Evolutionary conservation across 2,888 invertebrate genomes (phyloP), one percentile per base, ranked within the genome.

Genomic region (Tethea ocularis): DNA sequence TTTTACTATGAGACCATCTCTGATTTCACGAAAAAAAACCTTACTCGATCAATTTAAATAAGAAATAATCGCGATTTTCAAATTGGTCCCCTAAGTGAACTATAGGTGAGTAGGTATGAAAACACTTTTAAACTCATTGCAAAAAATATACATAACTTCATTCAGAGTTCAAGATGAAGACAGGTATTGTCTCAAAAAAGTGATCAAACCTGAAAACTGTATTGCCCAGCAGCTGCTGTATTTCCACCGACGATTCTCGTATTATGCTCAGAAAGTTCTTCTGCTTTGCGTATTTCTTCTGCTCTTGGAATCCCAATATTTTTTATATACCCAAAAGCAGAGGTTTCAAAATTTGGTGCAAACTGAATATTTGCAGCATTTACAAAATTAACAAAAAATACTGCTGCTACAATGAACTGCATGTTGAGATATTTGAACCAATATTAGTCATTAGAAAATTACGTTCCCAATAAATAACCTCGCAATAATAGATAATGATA

Each of bases 181-280:
- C 13, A 24, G 13, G n/a, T 23, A 11, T 24, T 52, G 7, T 20
- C 11, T 46, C 6, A 15, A 24, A 52, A n/a, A 4, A 13, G 24
- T 33, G 11, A 15, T 17, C 17, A 56, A 26, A 87, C 87, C 80
- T 87, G 86, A 63, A 77, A 83, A 6, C 84, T 82, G 60, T 75
- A 77, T 61, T 81, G 77, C 52, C 79, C 84, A 3, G 53, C 13
- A 6, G 29, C 60, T n/a, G 86, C 78, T 0, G 77, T 72, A 1
- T 57, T 55, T 3, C 87, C 87, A 22, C 87, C 87, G 7, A 80
- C 74, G 29, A 87, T 86, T 58, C 84, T 84, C 10, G 72, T 60
- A 3, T 67, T 60, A 22, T 56, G 67, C 11, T 75, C 55, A 51
- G 68, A 71, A 41, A 62, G 62, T 52, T 84, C 82, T 64, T 88